These are phyloP conservation scores for Chrysina gloriosa DNA, from an alignment of 2,888 invertebrate species.

Conservation along the genomic window DNA sequence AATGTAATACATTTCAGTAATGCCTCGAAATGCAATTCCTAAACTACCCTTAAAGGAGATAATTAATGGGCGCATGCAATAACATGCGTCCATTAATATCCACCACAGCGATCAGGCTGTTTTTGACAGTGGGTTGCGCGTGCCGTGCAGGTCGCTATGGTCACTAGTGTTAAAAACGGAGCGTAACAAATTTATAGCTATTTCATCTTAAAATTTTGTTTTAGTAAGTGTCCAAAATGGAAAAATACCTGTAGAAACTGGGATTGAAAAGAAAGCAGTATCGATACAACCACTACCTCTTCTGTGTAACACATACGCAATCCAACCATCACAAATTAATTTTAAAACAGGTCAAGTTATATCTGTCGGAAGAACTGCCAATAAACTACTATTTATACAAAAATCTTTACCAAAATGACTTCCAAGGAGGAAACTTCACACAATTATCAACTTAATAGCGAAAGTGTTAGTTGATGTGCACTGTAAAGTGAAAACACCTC, in stretches of 20 bases:
- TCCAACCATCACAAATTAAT: not conserved
- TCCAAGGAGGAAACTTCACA: not conserved
- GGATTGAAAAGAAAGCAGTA: constrained; percentile 6
- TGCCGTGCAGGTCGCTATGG: no score
- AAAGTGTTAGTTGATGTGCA: not conserved
- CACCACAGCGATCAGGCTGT: no score
- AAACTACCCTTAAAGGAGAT: no score
- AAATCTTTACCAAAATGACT: constrained; percentile 18
- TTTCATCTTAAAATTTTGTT: not conserved
- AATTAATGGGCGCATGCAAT: no score
- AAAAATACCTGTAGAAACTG: not conserved
- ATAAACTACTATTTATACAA: constrained; percentile 2
- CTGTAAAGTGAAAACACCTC: no score
- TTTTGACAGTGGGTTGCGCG: no score
- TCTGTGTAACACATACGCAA: constrained; percentile 4
- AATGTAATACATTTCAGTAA: no score
- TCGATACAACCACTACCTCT: constrained; percentile 19
- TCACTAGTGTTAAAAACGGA: no score
- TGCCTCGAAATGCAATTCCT: no score
- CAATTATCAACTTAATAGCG: not conserved
- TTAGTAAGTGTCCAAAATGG: constrained; percentile 8
- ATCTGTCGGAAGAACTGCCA: not conserved
- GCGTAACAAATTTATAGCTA: not conserved
- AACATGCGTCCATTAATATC: no score
- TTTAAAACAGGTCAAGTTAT: not conserved